A percentile compares a stretch with the other conserved stretches of the same genome.
These are phyloP conservation scores for Dryobates pubescens DNA, from an alignment of 2,797 vertebrate genomes.

Conservation along the genomic window DNA sequence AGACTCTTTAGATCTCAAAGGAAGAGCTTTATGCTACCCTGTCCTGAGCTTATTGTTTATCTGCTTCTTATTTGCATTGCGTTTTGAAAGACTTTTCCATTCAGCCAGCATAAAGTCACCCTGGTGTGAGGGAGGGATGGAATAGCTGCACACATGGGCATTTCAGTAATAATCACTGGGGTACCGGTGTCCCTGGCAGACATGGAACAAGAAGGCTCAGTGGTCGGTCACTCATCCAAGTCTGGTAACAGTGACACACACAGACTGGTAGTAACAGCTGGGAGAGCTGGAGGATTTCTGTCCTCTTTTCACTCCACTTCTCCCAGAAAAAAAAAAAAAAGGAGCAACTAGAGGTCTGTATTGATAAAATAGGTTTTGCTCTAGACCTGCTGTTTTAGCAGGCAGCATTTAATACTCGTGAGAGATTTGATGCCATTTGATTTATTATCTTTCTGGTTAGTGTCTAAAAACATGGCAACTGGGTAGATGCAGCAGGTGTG, in stretches of 20 bases:
- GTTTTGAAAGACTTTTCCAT: slow-evolving; percentile 18
- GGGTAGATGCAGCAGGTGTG: neutral
- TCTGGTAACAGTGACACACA: neutral
- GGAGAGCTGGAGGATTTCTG: neutral
- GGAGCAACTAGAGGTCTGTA: neutral
- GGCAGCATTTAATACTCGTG: neutral
- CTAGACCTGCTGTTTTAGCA: neutral
- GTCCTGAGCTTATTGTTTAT: neutral
- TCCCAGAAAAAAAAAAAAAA: neutral
- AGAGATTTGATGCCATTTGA: neutral
- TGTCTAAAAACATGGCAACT: neutral
- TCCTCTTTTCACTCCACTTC: neutral
- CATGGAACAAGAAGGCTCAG: neutral
- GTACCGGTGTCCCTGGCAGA: neutral
- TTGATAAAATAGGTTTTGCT: neutral
- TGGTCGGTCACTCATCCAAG: neutral
- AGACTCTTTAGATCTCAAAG: neutral
- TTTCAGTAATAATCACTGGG: neutral
- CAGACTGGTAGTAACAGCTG: neutral
- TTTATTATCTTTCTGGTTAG: neutral
- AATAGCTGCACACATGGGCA: slow-evolving; percentile 45
- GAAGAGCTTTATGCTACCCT: neutral
- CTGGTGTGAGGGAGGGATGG: slow-evolving; percentile 45
- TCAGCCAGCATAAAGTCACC: slow-evolving; percentile 2
- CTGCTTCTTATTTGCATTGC: slow-evolving; percentile 42